These are phyloP conservation scores for Thera britannica DNA, from an alignment of 2,888 invertebrate genomes.

Conservation along the genomic window DNA sequence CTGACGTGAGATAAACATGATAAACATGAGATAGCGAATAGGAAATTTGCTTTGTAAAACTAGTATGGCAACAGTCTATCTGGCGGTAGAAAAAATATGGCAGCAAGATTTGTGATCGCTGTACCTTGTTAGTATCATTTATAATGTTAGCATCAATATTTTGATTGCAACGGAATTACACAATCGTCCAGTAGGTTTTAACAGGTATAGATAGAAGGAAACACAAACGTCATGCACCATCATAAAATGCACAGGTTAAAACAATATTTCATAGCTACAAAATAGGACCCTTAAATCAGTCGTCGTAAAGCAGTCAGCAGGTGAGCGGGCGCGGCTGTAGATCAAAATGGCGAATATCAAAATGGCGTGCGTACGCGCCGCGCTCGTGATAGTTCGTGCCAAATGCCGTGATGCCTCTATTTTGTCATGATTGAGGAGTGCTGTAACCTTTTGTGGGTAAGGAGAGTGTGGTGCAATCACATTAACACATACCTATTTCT, in stretches of 20 bases:
- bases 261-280: conserved; percentile 31
- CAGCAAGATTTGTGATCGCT: too few relatives aligned
- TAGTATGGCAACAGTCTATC: too few relatives aligned
- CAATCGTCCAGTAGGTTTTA: too few relatives aligned
- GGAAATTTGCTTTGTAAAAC: too few relatives aligned
- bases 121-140: too few relatives aligned
- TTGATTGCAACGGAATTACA: too few relatives aligned
- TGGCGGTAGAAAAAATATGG: too few relatives aligned
- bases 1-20: too few relatives aligned
- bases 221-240: neutral
- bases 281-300: conserved; percentile 34
- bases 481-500: too few relatives aligned
- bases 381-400: conserved; percentile 36
- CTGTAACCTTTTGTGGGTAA: conserved; percentile 9
- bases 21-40: too few relatives aligned
- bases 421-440: conserved; percentile 27
- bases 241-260: neutral
- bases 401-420: conserved; percentile 32
- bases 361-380: conserved; percentile 57
- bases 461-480: neutral
- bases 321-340: conserved; percentile 39
- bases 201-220: too few relatives aligned
- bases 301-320: conserved; percentile 34
- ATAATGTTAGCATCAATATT: too few relatives aligned
- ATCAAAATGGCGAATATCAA: conserved; percentile 45